Conservation (phyloP, 2,113 vertebrate genomes). For the Rousettus leschenaultii region DNA sequence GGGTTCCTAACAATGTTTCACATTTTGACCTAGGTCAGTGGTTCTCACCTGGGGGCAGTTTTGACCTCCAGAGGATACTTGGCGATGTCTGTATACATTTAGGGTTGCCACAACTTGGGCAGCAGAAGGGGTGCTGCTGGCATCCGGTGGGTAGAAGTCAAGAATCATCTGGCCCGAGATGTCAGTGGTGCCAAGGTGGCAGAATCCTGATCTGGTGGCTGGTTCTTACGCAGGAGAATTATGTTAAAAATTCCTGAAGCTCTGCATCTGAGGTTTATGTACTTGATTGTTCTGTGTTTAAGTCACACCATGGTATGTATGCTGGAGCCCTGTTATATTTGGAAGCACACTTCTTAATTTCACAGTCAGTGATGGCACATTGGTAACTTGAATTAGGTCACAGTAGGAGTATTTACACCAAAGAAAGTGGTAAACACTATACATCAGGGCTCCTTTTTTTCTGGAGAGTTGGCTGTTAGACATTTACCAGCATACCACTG, state of each 20-base stretch:
- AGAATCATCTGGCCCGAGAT: too few species aligned
- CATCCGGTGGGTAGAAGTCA: background rate
- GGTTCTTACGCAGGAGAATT: accelerated
- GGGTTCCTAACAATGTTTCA: background rate
- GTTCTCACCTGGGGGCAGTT: background rate
- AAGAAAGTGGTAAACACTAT: background rate
- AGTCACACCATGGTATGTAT: too few species aligned
- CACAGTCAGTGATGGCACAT: background rate
- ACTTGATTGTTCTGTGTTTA: accelerated
- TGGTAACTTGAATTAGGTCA: background rate
- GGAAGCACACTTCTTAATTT: background rate
- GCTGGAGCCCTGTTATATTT: background rate
- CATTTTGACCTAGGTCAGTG: background rate
- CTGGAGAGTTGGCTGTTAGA: background rate
- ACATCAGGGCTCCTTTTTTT: background rate
- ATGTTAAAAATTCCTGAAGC: background rate
- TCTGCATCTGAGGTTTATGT: accelerated
- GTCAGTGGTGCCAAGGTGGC: accelerated
- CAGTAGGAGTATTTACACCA: background rate
- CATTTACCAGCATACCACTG: background rate
- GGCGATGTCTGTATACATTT: background rate
- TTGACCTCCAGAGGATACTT: background rate
- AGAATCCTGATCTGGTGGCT: too few species aligned
- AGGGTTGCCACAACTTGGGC: background rate
- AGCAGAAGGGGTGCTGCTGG: background rate